Evolutionary conservation across 2,888 invertebrate species (phyloP), one percentile per base, ranked within the genome.

Genomic region (Sturmia bella): DNA sequence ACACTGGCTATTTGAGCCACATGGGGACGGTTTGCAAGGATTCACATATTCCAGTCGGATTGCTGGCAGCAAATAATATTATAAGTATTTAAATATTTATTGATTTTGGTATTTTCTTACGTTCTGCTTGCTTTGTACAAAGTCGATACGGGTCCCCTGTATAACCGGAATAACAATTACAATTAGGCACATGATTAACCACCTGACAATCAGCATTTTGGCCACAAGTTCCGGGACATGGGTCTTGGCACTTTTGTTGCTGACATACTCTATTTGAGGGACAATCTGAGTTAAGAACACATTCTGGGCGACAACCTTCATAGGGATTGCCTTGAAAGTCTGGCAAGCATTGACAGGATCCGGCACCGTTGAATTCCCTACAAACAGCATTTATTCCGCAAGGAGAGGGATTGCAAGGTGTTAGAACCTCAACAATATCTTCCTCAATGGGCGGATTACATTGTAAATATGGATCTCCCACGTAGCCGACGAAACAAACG

Each of bases 311-410:
- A 87, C 95, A 96, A 7, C 93, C 93, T 89, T 94, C 94, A 85
- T 95, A 95, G 7, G 96, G 96, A 90, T 96, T 95, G 76, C 96
- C 96, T 85, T 94, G 93, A 88, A 94, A 95, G 63, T 94, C 95
- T 5, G 93, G 92, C 64, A 95, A 91, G 89, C 96, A 96, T 81
- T 93, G 92, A 86, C 96, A 96, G 4, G 94, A 92, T 39, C 93
- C 94, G 43, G 93, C 94, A 73, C 92, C 93, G 86, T 92, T 92
- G 79, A 93, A 93, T 87, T 93, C 93, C 87, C 92, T 92, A 88
- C 96, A 97, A 82, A 93, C 91, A 32, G 96, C 95, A 89, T 96
- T 96, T 17, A 94, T 91, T 57, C 94, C 94, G 86, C 94, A 93
- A 2, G 94, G 94, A 54, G 93, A 93, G 72, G 93, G 93, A 87